Base-by-base conservation (phyloP, 1,140 invertebrate genomes). In the Ceratosolen solmsi region DNA sequence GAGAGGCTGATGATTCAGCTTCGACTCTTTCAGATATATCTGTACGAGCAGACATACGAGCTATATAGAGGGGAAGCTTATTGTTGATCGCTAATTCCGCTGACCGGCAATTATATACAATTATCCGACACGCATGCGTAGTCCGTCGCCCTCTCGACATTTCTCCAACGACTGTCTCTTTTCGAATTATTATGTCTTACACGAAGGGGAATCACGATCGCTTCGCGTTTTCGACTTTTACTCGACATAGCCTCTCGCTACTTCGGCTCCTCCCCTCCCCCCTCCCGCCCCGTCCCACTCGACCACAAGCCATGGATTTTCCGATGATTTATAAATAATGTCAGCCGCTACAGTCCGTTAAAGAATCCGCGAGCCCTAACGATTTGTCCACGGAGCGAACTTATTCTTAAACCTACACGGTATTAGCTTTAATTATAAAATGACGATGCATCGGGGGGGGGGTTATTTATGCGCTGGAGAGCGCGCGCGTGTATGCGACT, bases 41-140 rank as follows among this genome's bases (percentile, higher is more conserved):
- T 71, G 38, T 25, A 2, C 13, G 8, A 65, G 17, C 36, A 22
- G 20, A 74, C 46, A n/a, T 20, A 74, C 25, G 65, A 83, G 83
- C 60, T 70, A 60, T 51, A 54, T 46, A 54, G 60, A 72, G 75
- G 73, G 82, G 84, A 85, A 84, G 86, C 87, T 89, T 89, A 91
- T 91, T 91, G 90, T 90, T 88, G 89, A 90, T 90, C 88, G 87
- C 90, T 91, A 90, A 91, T 91, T 90, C 90, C 89, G 87, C 85
- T 87, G 84, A 84, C 84, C 84, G 81, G 86, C 88, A 89, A 90
- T 91, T 90, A 90, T 87, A 83, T 88, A 87, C 88, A 88, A 90
- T 90, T 89, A 90, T 89, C 89, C 73, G 86, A 88, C 88, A 89
- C 87, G 89, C 89, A 90, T 83, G 89, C 85, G 86, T 83, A 84